A percentile compares a stretch with the other conserved stretches of the same genome.
Evolutionary conservation across 2,888 invertebrate genomes (phyloP).

Genomic region (Horisme vitalbata): DNA sequence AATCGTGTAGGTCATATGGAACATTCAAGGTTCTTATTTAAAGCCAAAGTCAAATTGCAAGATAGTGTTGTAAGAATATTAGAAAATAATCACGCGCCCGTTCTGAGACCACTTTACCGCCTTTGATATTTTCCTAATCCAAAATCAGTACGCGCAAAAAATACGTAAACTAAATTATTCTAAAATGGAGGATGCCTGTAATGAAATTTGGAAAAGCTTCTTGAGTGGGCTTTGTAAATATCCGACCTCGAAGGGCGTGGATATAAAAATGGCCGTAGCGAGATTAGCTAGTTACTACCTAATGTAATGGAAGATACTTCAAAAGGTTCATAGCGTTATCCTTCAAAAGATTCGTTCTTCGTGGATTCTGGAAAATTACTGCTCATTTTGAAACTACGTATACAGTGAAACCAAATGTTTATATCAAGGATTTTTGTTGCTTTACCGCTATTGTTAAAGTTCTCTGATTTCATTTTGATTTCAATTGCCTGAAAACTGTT

Average conservation of each 20-base stretch:
- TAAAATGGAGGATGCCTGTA: constrained; percentile 35
- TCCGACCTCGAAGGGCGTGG: constrained; percentile 38
- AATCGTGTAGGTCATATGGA: too few relatives aligned
- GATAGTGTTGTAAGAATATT: background rate
- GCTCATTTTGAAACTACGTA: constrained; percentile 1
- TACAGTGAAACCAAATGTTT: too few relatives aligned
- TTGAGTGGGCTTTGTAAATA: constrained; percentile 51
- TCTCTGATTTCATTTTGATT: too few relatives aligned
- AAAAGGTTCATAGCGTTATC: constrained; percentile 46
- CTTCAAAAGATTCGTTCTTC: constrained; percentile 38
- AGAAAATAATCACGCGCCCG: background rate
- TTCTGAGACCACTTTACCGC: constrained; percentile 4
- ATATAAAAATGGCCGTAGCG: constrained; percentile 48
- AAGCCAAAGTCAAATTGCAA: too few relatives aligned
- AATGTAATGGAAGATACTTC: constrained; percentile 68
- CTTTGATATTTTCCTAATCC: constrained; percentile 15
- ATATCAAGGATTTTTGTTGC: too few relatives aligned
- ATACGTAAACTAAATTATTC: constrained; percentile 28
- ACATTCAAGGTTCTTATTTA: too few relatives aligned
- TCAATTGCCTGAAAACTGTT: too few relatives aligned
- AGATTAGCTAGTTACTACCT: constrained; percentile 65
- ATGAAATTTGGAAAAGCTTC: constrained; percentile 54
- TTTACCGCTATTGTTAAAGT: too few relatives aligned
- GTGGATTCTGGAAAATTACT: constrained; percentile 23
- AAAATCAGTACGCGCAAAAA: constrained; percentile 25